Evolutionary conservation across 1,140 invertebrate species (phyloP).

Genomic region (Drosophila persimilis): DNA sequence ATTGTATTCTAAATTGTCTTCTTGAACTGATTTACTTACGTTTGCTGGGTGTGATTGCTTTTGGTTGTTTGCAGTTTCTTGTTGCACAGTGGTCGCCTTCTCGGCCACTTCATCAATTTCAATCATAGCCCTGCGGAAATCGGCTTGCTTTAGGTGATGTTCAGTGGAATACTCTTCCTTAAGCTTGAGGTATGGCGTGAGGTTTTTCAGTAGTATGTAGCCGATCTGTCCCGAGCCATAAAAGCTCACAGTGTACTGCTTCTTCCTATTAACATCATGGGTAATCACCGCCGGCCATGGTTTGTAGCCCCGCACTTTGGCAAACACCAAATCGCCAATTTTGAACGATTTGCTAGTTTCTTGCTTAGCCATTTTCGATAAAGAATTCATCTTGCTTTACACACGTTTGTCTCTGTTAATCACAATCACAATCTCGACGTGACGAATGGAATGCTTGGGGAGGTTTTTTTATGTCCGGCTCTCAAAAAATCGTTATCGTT

Average conservation of each 20-base stretch:
- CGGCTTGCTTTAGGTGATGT: slow-evolving; percentile 74
- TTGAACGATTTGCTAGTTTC: slow-evolving; percentile 87
- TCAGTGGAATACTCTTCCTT: slow-evolving; percentile 78
- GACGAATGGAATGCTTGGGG: no score
- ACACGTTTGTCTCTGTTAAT: no score
- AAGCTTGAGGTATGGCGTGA: slow-evolving; percentile 65
- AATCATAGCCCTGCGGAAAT: slow-evolving; percentile 22
- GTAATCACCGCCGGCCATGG: slow-evolving; percentile 96
- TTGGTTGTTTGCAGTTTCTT: no score
- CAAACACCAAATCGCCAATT: slow-evolving; percentile 95
- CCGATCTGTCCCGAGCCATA: slow-evolving; percentile 97
- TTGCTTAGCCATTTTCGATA: slow-evolving; percentile 86
- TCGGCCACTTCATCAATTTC: no score
- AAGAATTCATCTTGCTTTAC: no score
- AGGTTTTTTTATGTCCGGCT: no score
- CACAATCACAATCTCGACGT: no score
- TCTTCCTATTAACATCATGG: slow-evolving; percentile 89
- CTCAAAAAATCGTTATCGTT: no score
- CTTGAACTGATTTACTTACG: no score
- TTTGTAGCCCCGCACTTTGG: slow-evolving; percentile 97
- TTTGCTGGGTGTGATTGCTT: no score
- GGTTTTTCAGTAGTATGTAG: slow-evolving; percentile 77
- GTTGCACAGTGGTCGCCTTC: no score
- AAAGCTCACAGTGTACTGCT: slow-evolving; percentile 93
- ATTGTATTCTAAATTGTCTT: no score